A percentile compares a stretch with the other conserved stretches of the same genome.
Conservation (phyloP, 2,113 vertebrate species). For the Cichladusa arquata region DNA sequence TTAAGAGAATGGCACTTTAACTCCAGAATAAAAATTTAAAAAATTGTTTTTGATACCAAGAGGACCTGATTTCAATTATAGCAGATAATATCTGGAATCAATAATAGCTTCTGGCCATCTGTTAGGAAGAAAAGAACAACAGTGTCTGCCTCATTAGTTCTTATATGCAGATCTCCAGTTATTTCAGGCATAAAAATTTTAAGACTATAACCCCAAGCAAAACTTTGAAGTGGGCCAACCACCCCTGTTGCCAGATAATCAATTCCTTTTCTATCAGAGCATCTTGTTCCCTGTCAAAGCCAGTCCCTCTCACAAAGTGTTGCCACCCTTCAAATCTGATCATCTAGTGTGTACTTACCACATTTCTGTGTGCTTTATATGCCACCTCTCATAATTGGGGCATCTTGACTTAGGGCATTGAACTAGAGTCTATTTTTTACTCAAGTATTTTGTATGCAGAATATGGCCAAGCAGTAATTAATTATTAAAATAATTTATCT, state of each 20-base stretch:
- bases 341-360: background rate
- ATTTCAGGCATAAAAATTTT: conserved; percentile 15
- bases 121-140: conserved; percentile 15
- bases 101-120: conserved; percentile 22
- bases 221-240: background rate
- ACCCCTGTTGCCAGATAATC: background rate
- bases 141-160: conserved; percentile 17
- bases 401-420: background rate
- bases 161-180: background rate
- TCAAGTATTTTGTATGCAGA: background rate
- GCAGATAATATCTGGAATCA: conserved; percentile 36
- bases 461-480: background rate
- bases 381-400: background rate
- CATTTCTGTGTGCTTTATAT: background rate
- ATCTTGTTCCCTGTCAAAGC: background rate
- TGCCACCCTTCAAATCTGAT: background rate
- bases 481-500: background rate
- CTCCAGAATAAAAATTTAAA: background rate
- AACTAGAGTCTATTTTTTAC: background rate
- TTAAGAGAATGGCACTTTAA: background rate
- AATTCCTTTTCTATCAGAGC: background rate
- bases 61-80: background rate
- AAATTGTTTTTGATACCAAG: background rate
- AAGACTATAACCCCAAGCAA: background rate
- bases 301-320: background rate